phyloP scores from a whole-genome alignment of 1,140 invertebrate genomes.

The Hyposmocoma kahamanoa region DNA sequence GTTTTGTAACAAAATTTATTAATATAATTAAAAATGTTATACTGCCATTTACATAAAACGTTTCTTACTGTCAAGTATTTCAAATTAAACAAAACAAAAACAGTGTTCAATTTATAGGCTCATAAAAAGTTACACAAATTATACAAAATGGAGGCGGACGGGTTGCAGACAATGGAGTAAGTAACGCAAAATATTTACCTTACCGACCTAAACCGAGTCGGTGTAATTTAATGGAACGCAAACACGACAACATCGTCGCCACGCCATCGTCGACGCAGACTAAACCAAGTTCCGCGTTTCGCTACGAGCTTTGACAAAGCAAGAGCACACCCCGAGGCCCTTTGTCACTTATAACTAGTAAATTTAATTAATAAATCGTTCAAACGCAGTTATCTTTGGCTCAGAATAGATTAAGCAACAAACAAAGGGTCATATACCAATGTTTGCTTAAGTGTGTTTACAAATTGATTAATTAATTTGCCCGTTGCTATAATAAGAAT shows the following conservation, averaged over 20 bases:
- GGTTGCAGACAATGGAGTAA: conserved; percentile 33
- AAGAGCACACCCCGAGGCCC: background rate
- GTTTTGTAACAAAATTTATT: too few species aligned
- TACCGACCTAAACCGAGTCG: conserved; percentile 38
- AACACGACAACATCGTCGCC: conserved; percentile 48
- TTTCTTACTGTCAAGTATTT: too few species aligned
- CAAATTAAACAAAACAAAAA: too few species aligned
- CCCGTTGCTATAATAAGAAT: too few species aligned
- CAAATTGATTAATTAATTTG: too few species aligned
- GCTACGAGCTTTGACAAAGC: conserved; percentile 15
- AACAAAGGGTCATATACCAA: too few species aligned
- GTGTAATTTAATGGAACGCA: conserved; percentile 56
- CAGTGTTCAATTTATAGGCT: too few species aligned
- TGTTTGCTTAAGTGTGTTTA: too few species aligned
- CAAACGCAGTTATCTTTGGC: background rate
- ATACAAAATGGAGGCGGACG: conserved; percentile 22
- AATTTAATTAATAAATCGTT: background rate
- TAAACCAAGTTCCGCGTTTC: conserved; percentile 35
- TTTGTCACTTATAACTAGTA: background rate
- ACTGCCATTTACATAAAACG: too few species aligned
- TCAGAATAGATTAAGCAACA: too few species aligned
- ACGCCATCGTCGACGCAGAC: conserved; percentile 43
- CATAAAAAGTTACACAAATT: conserved; percentile 10
- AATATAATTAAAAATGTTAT: too few species aligned
- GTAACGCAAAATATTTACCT: conserved; percentile 44